Evolutionary conservation across 2,888 invertebrate genomes (phyloP), one percentile per base, ranked within the genome.

Genomic region (Vandiemenella viatica): DNA sequence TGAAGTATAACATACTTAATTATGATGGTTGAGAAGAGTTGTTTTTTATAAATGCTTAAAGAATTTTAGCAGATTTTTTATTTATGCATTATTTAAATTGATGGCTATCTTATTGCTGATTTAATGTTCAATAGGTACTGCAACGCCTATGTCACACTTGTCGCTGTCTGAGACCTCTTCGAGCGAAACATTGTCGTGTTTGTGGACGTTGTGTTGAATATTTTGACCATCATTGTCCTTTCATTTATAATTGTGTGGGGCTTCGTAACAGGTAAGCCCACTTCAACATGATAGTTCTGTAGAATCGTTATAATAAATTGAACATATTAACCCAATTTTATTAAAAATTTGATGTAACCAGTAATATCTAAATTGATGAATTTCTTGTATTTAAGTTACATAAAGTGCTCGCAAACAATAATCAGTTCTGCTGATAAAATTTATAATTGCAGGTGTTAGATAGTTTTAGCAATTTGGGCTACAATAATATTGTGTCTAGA

Each of bases 161-260:
- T 61, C 77, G 88, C 48, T 89, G 89, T 58, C 72, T 92, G 52
- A 75, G 90, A 55, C 91, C 92, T 0, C 63, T 90, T 32, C 73
- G 92, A 62, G 89, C 91, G 5, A 92, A 92, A 64, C 92, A 93
- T 65, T 93, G 93, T 60, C 77, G 90, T 44, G 81, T 90, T 47
- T 93, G 92, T 68, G 90, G 91, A 63, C 77, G 88, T 50, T 54
- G 54, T 48, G 85, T 89, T 3, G 79, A 80, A 3, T 88, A 90
- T 64, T 91, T 92, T 62, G 92, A 93, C 64, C 92, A 93, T 67
- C 92, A 93, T 64, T 93, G 93, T 63, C 92, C 92, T 0, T 93
- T 92, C 63, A 90, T 93, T 58, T 89, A 91, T 67, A 93, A 93
- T 65, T 93, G 93, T 65, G 89, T 93, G 16, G 93, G 93, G 1